Percentiles rank a stretch among this genome's conserved stretches.
These are phyloP conservation scores for Engystomops pustulosus DNA, from an alignment of 2,113 vertebrate genomes.

Conservation along the genomic window DNA sequence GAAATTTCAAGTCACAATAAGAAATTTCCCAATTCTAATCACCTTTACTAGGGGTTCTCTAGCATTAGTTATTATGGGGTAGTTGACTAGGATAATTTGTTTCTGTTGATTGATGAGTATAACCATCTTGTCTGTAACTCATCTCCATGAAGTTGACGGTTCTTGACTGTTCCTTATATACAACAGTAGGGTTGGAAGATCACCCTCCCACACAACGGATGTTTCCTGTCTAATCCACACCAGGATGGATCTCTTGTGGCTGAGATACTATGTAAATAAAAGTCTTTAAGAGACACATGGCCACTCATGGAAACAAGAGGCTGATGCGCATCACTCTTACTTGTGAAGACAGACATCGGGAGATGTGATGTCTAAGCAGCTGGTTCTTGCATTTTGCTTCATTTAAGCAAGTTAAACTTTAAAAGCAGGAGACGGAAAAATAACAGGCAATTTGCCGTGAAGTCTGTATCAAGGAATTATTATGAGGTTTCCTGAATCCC, in stretches of 20 bases:
- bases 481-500: conserved; percentile 30
- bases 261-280: conserved; percentile 13
- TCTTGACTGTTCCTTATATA: background rate
- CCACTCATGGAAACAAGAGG: background rate
- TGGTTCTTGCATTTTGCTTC: conserved; percentile 28
- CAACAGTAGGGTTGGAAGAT: background rate
- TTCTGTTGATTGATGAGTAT: background rate
- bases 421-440: conserved; percentile 27
- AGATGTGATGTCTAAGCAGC: background rate
- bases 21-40: too few species aligned
- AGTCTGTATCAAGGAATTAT: conserved; percentile 14
- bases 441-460: conserved; percentile 27
- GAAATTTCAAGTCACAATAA: too few species aligned
- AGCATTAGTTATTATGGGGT: background rate
- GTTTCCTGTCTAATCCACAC: background rate
- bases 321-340: background rate
- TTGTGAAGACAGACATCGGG: conserved; percentile 1
- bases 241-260: background rate
- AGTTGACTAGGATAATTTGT: background rate
- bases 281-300: background rate
- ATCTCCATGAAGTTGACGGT: too few species aligned
- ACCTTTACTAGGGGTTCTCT: too few species aligned
- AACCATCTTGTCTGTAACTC: too few species aligned
- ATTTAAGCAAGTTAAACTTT: conserved; percentile 1
- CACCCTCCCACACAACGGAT: conserved; percentile 16